These are phyloP conservation scores for Malacoctenus gilli DNA, from an alignment of 2,797 vertebrate genomes.

Conservation along the genomic window DNA sequence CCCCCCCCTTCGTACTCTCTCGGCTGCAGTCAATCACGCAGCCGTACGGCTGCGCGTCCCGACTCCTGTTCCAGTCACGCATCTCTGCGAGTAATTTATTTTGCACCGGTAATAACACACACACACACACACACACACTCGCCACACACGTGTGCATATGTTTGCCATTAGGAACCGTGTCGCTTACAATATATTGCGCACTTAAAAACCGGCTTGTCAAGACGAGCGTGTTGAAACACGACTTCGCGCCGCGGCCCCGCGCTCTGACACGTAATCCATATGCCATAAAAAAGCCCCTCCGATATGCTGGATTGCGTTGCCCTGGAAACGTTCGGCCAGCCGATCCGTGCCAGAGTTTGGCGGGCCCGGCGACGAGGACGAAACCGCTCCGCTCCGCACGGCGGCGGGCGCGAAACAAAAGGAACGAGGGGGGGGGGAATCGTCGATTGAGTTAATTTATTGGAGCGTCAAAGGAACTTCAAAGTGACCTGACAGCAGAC, in stretches of 20 bases:
- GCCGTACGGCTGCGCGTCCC: constrained; percentile 8
- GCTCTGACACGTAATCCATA: constrained; percentile 25
- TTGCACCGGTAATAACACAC: constrained; percentile 26
- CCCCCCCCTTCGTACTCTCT: constrained; percentile 11
- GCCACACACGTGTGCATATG: constrained; percentile 28
- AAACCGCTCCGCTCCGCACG: constrained; percentile 31
- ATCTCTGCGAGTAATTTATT: constrained; percentile 43
- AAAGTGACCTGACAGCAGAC: constrained; percentile 44
- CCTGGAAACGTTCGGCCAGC: constrained; percentile 14
- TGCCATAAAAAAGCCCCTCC: constrained; percentile 8
- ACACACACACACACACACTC: constrained; percentile 27
- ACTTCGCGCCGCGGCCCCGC: constrained; percentile 1
- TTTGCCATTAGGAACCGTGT: constrained; percentile 15
- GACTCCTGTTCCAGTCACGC: constrained; percentile 38
- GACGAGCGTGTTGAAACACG: constrained; percentile 13
- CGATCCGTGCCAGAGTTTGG: constrained; percentile 3
- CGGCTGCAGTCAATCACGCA: constrained; percentile 48
- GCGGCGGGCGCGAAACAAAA: constrained; percentile 41
- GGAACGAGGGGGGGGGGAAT: constrained; percentile 42
- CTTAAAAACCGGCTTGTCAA: constrained; percentile 11
- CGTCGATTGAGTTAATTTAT: constrained; percentile 52
- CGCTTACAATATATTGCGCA: not conserved
- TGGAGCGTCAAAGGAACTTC: constrained; percentile 49
- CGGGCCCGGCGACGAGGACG: constrained; percentile 8
- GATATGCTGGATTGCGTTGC: constrained; percentile 1